Base-by-base conservation (phyloP, 2,113 vertebrate genomes). In the Anas platyrhynchos region DNA sequence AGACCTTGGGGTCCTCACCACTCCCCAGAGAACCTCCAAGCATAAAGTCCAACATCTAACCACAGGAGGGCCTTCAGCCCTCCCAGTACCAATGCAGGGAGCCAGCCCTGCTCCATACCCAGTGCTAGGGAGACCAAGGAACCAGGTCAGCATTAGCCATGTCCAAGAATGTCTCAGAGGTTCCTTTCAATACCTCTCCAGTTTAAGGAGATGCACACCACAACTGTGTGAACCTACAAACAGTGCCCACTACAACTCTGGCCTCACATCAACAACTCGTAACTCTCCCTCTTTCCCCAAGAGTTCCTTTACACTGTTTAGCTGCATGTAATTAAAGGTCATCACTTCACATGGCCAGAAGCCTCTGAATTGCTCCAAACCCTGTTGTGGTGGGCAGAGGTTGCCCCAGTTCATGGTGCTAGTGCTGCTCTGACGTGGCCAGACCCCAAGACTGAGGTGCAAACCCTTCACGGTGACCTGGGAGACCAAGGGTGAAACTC, bases 161-260 rank as follows among this genome's bases (percentile, higher is more conserved):
- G 61, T 4, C 46, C 68, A 59, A 2, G 55, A 25, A 52, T 52
- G 18, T 72, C 78, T 77, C 75, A 76, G 34, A 62, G 34, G 10
- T 71, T 38, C 36, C 38, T 41, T 63, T 67, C 75, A 27, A 1
- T 4, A n/a, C 5, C 18, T 68, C 36, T 26, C 25, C 58, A 29
- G 48, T 23, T 32, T 6, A 58, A 65, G 3, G 20, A 9, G 87
- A 48, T 48, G 20, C 46, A 48, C 46, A 48, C 46, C 21, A 48
- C 46, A 48, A 48, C 46, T 22, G 46, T 48, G 46, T 48, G 46
- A 21, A 48, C 41, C 41, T 26, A 48, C 50, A 78, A 84, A 54
- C 1, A 13, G 6, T 13, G 13, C 38, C 62, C 11, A 3, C 1
- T 1, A 3, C 31, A 80, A 27, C 4, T 43, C 6, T 22, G 59